Conservation (phyloP, 2,797 vertebrate species). For the Protonibea diacanthus region DNA sequence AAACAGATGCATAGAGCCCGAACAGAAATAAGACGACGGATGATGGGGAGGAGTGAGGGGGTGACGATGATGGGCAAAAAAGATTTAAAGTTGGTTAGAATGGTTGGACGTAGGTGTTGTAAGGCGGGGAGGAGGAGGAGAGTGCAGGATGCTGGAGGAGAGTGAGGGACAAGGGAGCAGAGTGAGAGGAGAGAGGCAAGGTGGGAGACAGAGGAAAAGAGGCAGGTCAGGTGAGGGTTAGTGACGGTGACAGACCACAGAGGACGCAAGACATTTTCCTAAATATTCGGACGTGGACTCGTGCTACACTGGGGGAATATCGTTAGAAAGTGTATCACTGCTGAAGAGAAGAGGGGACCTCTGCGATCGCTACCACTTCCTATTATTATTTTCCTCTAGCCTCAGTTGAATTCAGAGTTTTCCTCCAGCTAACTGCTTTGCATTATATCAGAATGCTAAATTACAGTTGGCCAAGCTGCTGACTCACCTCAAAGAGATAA, state of each 20-base stretch:
- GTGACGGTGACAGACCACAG: constrained; percentile 55
- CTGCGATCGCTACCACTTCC: not conserved
- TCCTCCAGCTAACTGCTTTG: constrained; percentile 26
- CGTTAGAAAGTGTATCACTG: constrained; percentile 23
- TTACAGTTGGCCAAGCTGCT: constrained; percentile 43
- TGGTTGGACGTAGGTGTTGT: constrained; percentile 80
- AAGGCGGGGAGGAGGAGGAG: constrained; percentile 74
- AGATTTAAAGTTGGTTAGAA: constrained; percentile 71
- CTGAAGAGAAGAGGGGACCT: not conserved
- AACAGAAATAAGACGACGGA: constrained; percentile 70
- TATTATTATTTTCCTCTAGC: constrained; percentile 9
- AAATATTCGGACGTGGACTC: constrained; percentile 11
- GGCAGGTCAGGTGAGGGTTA: constrained; percentile 76
- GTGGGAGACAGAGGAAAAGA: constrained; percentile 79
- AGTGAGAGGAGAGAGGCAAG: constrained; percentile 70
- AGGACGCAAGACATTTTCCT: constrained; percentile 52
- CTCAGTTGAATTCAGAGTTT: constrained; percentile 19
- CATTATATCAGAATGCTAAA: constrained; percentile 29
- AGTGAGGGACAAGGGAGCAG: constrained; percentile 67
- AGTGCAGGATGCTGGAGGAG: constrained; percentile 79
- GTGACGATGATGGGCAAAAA: constrained; percentile 28
- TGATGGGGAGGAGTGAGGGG: constrained; percentile 26
- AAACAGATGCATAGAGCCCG: constrained; percentile 34
- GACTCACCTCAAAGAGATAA: constrained; percentile 41
- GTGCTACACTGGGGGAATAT: not conserved